phyloP scores from a whole-genome alignment of 2,888 invertebrate genomes.

The Mylabris sibirica region DNA sequence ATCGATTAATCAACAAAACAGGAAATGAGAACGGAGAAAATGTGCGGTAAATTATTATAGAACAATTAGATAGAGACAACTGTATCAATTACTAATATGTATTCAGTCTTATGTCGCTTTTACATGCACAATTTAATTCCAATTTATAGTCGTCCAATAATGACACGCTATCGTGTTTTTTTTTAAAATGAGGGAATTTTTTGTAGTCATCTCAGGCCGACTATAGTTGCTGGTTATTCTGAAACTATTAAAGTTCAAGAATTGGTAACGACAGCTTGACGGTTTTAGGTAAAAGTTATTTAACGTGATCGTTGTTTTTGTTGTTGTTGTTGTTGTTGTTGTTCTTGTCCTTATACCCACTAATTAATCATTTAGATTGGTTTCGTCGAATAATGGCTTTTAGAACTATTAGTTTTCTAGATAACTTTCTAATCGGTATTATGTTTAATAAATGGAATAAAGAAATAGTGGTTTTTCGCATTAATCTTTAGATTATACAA shows the following conservation, averaged over 20 bases:
- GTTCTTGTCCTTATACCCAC: neutral
- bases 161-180: neutral
- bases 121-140: too few relatives aligned
- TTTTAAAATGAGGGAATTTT: too few relatives aligned
- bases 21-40: neutral
- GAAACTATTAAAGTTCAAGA: neutral
- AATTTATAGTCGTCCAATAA: neutral
- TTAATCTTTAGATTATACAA: neutral
- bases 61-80: neutral
- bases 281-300: neutral
- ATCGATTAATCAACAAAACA: conserved; percentile 6
- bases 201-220: neutral
- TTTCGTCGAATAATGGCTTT: conserved; percentile 1
- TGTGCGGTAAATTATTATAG: neutral
- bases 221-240: neutral
- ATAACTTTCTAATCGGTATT: conserved; percentile 25
- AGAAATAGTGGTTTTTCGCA: conserved; percentile 12
- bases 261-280: neutral
- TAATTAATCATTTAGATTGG: conserved; percentile 10
- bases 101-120: too few relatives aligned
- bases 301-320: neutral
- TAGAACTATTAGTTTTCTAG: neutral
- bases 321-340: neutral
- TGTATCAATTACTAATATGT: neutral
- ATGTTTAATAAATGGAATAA: conserved; percentile 18